Evolutionary conservation across 2,888 invertebrate species (phyloP), one percentile per base, ranked within the genome.

Genomic region (Heliothis peltigera): DNA sequence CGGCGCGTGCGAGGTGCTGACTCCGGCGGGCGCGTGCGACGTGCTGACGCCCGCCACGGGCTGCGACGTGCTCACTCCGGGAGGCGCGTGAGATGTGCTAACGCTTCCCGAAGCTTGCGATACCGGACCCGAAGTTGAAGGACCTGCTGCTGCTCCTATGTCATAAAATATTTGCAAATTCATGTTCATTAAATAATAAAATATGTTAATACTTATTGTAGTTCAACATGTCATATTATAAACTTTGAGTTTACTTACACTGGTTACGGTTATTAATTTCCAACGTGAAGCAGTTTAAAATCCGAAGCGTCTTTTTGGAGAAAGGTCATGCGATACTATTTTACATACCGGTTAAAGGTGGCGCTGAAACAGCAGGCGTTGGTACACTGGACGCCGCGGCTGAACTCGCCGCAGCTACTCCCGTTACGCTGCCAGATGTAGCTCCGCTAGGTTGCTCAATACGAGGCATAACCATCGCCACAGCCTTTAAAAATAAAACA

Each of bases 391-490:
- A 79, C 63, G 81, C 84, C 68, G 84, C 84, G 71, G 67, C 81
- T 3, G 82, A 79, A 69, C 77, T 83, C 4, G 83, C 79, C 46
- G 80, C 75, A 4, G 86, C 71, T 49, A 76, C 85, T 17, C 81
- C 82, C 10, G 85, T 79, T 19, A 91, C 87, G 51, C 64, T 79
- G 15, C 72, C 81, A 15, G 89, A 82, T 43, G 85, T 80, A 1
- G 84, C 84, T 15, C 87, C 91, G 70, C 91, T 90, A 1, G 96
- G 96, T 80, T 96, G 96, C 79, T 97, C 97, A 60, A 96, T 96
- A 63, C 97, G 95, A 0, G 97, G 97, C 80, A 97, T 94, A 19
- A 97, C 97, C 70, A 97, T 90, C 0, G 97, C 97, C 7, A 97
- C 97, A 0, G 96, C 96, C 94, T 97, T 95, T 6, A 12, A 62